Conservation (phyloP, 2,113 vertebrate genomes). For the Otis tarda region DNA sequence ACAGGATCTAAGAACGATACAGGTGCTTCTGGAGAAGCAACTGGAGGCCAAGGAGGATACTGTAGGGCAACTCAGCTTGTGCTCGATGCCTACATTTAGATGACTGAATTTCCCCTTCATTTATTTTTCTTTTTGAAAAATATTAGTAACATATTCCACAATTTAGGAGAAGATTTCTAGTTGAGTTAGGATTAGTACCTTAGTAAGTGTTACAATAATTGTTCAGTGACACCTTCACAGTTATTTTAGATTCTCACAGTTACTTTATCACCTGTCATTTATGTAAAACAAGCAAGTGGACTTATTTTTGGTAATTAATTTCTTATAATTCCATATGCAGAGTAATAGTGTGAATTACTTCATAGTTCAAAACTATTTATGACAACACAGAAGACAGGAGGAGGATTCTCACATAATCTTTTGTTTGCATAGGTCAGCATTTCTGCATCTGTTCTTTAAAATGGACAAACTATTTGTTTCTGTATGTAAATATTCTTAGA, state of each 20-base stretch:
- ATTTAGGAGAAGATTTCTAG: not conserved
- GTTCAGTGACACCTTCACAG: not conserved
- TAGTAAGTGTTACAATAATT: not conserved
- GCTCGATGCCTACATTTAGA: not conserved
- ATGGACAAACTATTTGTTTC: not conserved
- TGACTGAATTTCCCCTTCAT: not conserved
- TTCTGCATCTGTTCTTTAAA: not conserved
- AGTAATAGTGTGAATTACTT: not conserved
- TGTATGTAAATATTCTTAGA: not conserved
- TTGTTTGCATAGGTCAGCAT: not conserved
- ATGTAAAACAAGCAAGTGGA: not conserved
- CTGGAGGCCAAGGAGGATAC: not conserved
- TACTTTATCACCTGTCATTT: not conserved
- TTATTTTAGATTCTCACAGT: not conserved
- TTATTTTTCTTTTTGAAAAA: not conserved
- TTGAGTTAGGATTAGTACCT: not conserved
- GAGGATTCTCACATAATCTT: not conserved
- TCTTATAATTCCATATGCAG: not conserved
- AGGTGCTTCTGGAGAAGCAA: not conserved
- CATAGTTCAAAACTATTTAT: not conserved
- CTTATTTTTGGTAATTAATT: not conserved
- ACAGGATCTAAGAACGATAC: not conserved
- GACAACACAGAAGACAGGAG: not conserved
- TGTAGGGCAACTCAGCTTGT: not conserved
- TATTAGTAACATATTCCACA: not conserved